Conservation (phyloP, 2,797 vertebrate species). For the Poeciliopsis turneri region DNA sequence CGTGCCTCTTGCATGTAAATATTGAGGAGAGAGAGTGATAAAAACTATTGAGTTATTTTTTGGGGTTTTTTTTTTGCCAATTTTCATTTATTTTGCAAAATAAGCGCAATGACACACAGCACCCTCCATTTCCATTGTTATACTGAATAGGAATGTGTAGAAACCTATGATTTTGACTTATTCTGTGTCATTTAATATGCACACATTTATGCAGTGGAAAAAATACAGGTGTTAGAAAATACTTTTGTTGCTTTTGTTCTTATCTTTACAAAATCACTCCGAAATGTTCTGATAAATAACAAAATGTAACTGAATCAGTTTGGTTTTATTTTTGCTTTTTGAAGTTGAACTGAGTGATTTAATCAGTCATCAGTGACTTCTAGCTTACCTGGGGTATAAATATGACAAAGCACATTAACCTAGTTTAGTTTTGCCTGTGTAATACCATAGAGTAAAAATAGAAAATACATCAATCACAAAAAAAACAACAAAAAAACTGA, state of each 20-base stretch:
- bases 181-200: not conserved
- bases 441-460: not conserved
- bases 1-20: constrained; percentile 63
- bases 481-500: not conserved
- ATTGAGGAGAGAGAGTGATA: not conserved
- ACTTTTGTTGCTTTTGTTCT: not conserved
- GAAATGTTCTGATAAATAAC: not conserved
- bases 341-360: not conserved
- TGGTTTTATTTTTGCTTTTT: not conserved
- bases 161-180: not conserved
- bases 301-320: not conserved
- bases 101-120: not conserved
- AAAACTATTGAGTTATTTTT: not conserved
- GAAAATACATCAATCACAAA: not conserved
- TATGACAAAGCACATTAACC: not conserved
- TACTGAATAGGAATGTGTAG: not conserved
- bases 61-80: not conserved
- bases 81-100: not conserved
- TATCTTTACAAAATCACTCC: not conserved
- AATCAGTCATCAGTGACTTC: not conserved
- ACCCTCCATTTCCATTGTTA: not conserved
- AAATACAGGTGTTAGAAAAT: not conserved
- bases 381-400: not conserved
- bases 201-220: not conserved
- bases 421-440: not conserved